phyloP scores from a whole-genome alignment of 2,888 invertebrate genomes.

The Diploptera punctata region DNA sequence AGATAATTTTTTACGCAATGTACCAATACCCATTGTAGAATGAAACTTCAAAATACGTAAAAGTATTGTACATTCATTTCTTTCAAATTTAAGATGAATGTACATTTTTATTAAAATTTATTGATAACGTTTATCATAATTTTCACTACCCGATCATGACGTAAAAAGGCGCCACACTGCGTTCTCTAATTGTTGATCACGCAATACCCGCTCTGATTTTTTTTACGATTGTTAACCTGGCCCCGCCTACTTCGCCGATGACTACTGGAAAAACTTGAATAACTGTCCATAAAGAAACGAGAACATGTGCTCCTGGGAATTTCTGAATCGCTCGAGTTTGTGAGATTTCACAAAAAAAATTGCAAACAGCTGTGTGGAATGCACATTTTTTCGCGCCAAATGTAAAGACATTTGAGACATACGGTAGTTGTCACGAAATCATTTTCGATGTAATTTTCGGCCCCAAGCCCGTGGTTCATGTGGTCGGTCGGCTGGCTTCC shows the following conservation, averaged over 20 bases:
- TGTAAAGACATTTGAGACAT: neutral
- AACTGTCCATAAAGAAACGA: neutral
- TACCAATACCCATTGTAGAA: too few species aligned
- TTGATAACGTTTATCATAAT: too few species aligned
- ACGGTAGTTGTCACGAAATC: neutral
- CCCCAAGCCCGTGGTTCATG: conserved; percentile 8
- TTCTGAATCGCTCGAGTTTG: neutral
- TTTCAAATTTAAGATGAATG: too few species aligned
- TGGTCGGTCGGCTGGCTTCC: conserved; percentile 31
- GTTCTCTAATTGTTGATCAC: too few species aligned
- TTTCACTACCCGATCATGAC: too few species aligned
- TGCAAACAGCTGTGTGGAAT: neutral
- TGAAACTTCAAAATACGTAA: too few species aligned
- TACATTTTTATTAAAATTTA: too few species aligned
- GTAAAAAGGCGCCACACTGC: too few species aligned
- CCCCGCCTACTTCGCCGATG: neutral
- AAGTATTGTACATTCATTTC: too few species aligned
- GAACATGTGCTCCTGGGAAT: neutral
- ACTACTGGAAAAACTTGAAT: neutral
- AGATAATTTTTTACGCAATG: too few species aligned
- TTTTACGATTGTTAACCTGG: too few species aligned
- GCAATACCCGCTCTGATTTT: too few species aligned
- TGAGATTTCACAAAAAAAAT: neutral
- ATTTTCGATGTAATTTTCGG: conserved; percentile 8
- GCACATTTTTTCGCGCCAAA: neutral